Conservation (phyloP, 1,140 invertebrate genomes). For the Elysia chlorotica region DNA sequence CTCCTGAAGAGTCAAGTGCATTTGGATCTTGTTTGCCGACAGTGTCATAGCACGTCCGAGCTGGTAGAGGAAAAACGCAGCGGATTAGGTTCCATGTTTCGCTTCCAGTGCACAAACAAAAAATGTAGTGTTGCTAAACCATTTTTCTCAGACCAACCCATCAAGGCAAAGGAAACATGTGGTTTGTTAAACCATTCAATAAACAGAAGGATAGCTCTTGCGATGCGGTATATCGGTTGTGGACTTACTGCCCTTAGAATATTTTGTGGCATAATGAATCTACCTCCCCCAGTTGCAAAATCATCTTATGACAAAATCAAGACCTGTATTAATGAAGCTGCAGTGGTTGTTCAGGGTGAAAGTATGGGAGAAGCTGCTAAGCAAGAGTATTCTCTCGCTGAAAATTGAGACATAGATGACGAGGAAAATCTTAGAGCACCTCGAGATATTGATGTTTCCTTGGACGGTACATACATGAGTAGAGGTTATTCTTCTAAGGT, state of each 20-base stretch:
- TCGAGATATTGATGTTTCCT: not conserved
- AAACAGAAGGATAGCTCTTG: not conserved
- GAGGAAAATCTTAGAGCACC: too few species aligned
- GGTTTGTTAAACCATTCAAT: not conserved
- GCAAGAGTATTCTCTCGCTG: not conserved
- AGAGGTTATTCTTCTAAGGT: not conserved
- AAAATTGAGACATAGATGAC: not conserved
- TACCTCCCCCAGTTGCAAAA: not conserved
- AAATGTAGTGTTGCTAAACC: not conserved
- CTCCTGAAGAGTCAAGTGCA: not conserved
- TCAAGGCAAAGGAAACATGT: not conserved
- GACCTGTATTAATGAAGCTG: not conserved
- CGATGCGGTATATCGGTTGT: not conserved
- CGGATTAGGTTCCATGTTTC: not conserved
- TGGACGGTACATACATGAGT: not conserved
- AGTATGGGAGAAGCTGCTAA: not conserved
- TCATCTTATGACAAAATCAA: not conserved
- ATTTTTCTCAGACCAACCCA: not conserved
- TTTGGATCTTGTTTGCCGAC: not conserved
- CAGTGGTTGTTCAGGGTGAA: not conserved
- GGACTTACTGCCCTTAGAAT: not conserved
- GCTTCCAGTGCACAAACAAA: not conserved
- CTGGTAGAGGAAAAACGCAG: not conserved
- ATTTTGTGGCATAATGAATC: not conserved
- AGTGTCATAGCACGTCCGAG: not conserved